Base-by-base conservation (phyloP, 1,140 invertebrate species). In the Anastrepha obliqua region DNA sequence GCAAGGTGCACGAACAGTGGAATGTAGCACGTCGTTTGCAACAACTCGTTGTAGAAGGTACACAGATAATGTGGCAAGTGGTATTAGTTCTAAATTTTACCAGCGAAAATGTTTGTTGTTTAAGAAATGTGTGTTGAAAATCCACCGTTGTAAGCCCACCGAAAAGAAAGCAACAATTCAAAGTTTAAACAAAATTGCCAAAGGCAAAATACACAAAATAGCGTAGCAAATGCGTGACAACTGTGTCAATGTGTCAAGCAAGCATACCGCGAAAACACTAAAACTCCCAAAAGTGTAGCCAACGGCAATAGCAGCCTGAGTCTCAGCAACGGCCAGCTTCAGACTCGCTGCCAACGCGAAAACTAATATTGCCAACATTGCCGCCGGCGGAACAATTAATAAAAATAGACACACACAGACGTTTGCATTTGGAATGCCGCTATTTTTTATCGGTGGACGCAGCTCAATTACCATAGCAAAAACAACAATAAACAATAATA, bases 351-450 rank as follows among this genome's bases (percentile, higher is more conserved):
- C 70, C 74, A 81, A 81, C 74, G 6, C 47, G 13, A 81, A 81
- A 51, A n/a, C n/a, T 7, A 81, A 47, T 15, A 74, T 74, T 74
- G 67, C 74, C n/a, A 81, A 81, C 44, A 51, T 55, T 55, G 74
- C 74, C 74, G 74, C 42, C 29, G 47, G 47, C 74, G n/a, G 55
- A 81, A 81, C 7, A 81, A 81, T 81, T n/a, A 81, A 55, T 58
- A 81, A 51, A 81, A 1, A 29, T 44, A 4, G 11, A 13, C 64
- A 29, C 64, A 67, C 64, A 67, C 64, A 67, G 6, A 67, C 29
- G 17, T 15, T 51, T 5, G 17, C 15, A 74, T 42, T 17, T 74
- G 67, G 39, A 74, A 44, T 47, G 67, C 42, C 9, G 74, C 20
- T 81, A 55, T 58, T 81, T 81, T 81, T 81, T 81, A 81, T 81